Evolutionary conservation across 2,797 vertebrate species (phyloP).

Genomic region (Molossus molossus): DNA sequence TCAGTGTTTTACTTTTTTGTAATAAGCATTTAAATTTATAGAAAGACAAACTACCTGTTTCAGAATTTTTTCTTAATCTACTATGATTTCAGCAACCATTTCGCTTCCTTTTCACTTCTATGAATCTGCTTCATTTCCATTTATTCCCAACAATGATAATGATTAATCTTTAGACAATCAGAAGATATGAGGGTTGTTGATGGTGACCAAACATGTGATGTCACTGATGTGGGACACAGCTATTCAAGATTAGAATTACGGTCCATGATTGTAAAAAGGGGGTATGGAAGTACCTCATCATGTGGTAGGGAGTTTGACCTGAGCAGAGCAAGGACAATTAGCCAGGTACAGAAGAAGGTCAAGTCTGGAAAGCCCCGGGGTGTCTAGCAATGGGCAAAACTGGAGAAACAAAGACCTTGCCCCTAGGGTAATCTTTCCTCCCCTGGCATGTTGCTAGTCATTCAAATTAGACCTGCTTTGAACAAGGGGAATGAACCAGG

Average conservation of each 20-base stretch:
- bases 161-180: constrained; percentile 26
- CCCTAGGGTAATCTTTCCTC: not conserved
- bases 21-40: constrained; percentile 62
- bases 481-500: not conserved
- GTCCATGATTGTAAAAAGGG: not conserved
- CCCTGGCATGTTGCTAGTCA: not conserved
- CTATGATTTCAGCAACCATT: not conserved
- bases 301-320: not conserved
- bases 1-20: constrained; percentile 51
- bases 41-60: constrained; percentile 52
- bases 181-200: not conserved
- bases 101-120: constrained; percentile 29
- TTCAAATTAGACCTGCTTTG: not conserved
- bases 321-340: not conserved
- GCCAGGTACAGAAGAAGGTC: not conserved
- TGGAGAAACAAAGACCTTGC: not conserved
- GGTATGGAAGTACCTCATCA: not conserved
- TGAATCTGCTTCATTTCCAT: constrained; percentile 9
- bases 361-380: not conserved
- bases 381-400: not conserved
- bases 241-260: not conserved
- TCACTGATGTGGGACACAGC: not conserved
- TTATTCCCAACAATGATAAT: constrained; percentile 33
- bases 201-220: not conserved
- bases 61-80: constrained; percentile 44